Percentiles rank a stretch among this genome's conserved stretches.
Evolutionary conservation across 1,140 invertebrate genomes (phyloP).

Genomic region (Polypedilum pembai): DNA sequence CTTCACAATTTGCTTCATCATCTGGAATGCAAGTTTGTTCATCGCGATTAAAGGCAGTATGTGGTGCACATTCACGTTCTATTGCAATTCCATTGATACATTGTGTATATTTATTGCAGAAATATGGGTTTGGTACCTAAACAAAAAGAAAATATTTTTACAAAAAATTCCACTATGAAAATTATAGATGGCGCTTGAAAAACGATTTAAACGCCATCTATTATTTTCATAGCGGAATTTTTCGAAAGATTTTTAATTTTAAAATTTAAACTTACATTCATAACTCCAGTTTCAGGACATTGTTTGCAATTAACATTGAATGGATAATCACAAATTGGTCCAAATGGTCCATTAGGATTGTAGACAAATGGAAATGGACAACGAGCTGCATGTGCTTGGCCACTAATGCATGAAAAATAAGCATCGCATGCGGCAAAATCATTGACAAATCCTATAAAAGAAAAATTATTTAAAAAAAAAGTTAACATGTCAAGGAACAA

Average conservation of each 20-base stretch:
- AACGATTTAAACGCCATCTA: no score
- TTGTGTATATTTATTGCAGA: not conserved
- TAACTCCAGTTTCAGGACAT: conserved; percentile 5
- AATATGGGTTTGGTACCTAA: not conserved
- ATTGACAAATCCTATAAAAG: not conserved
- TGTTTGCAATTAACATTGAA: not conserved
- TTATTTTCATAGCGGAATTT: not conserved
- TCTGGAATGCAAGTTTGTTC: not conserved
- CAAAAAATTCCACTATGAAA: not conserved
- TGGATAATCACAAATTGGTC: not conserved
- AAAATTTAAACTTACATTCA: not conserved
- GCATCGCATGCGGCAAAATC: not conserved
- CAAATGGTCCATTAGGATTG: not conserved
- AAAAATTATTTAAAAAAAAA: not conserved
- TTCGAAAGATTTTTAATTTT: not conserved
- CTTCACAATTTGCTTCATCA: not conserved
- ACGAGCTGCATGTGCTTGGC: not conserved
- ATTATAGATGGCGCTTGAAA: no score
- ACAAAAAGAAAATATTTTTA: not conserved
- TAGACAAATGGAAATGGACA: conserved; percentile 15
- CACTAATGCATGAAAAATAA: not conserved
- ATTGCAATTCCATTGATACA: not conserved
- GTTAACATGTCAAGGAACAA: not conserved
- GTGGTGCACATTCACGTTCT: not conserved
- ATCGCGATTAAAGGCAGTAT: not conserved